Evolutionary conservation across 2,888 invertebrate species (phyloP), one percentile per base, ranked within the genome.

Genomic region (Agriotes lineatus): DNA sequence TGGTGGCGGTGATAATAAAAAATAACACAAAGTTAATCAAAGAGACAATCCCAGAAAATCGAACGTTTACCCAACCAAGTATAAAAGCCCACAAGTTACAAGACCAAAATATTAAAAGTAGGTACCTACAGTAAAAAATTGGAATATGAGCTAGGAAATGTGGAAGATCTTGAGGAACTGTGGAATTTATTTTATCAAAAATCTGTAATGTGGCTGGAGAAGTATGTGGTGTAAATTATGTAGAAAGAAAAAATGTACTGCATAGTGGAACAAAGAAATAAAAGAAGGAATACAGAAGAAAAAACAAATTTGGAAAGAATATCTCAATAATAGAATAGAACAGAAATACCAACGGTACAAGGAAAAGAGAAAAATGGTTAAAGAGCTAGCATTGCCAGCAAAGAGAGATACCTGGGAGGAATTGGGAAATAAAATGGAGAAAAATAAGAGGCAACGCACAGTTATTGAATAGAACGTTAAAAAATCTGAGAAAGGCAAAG

Each of bases 391-490:
- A 48, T n/a, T 48, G 20, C 19, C 3, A 20, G 3, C 20, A 48
- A 48, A 48, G 20, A 48, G 48, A 48, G 19, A 48, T 48, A 25
- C 25, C 25, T 25, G 57, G 18, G 39, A 57, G 12, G 37, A 57
- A 57, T 57, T 57, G 37, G 57, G 39, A 42, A 39, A 42, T 10
- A 57, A 39, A 37, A 39, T 57, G 22, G 57, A 57, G 16, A 39
- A 57, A 57, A 20, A 57, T 7, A 37, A 54, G 12, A 12, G 19
- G 35, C 30, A 54, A 54, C 18, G 35, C 33, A 14, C 30, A 54
- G n/a, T 16, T 54, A 54, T 33, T 54, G 18, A 22, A 54, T 25
- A 54, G 37, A 54, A 35, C 37, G 19, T 14, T 54, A 35, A 57
- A 57, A 42, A 39, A 39, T 20, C 19, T 57, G 39, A 57, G 57